Percentiles rank a stretch among this genome's conserved stretches.
Conservation (phyloP, 2,113 vertebrate species). For the Bathybates hornii region DNA sequence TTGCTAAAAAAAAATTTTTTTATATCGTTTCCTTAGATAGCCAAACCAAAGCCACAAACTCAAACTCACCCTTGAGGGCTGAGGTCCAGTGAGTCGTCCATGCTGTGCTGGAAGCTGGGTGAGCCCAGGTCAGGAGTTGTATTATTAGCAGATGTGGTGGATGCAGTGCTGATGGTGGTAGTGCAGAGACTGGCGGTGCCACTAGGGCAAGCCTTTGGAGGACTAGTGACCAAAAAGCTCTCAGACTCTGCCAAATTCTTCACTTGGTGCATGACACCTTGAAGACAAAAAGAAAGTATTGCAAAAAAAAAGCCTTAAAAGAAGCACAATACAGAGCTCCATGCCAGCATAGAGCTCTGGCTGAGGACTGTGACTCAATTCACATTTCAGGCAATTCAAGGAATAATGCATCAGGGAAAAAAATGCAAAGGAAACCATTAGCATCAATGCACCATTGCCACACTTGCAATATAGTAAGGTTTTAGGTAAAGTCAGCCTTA, state of each 20-base stretch:
- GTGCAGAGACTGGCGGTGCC: slow-evolving; percentile 85
- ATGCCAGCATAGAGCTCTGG: background rate
- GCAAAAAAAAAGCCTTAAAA: background rate
- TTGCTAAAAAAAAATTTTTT: background rate
- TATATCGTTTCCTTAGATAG: background rate
- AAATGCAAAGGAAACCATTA: background rate
- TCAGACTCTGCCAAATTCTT: slow-evolving; percentile 96
- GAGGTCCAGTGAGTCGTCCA: slow-evolving; percentile 96
- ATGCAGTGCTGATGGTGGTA: slow-evolving; percentile 86
- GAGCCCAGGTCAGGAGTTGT: slow-evolving; percentile 88
- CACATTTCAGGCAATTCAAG: background rate
- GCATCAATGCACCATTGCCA: background rate
- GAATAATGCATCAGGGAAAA: background rate
- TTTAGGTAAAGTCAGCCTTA: background rate
- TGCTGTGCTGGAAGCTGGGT: slow-evolving; percentile 92
- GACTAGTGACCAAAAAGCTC: slow-evolving; percentile 86
- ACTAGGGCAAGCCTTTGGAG: slow-evolving; percentile 91
- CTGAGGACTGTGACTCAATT: background rate
- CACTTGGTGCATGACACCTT: slow-evolving; percentile 99
- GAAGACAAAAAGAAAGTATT: background rate
- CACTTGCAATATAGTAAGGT: background rate
- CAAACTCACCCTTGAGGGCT: slow-evolving; percentile 91
- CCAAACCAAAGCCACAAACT: background rate
- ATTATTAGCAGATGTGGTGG: slow-evolving; percentile 82
- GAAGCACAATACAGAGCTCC: background rate